A percentile compares a stretch with the other conserved stretches of the same genome.
Conservation (phyloP, 1,140 invertebrate species). For the Laupala kohalensis region DNA sequence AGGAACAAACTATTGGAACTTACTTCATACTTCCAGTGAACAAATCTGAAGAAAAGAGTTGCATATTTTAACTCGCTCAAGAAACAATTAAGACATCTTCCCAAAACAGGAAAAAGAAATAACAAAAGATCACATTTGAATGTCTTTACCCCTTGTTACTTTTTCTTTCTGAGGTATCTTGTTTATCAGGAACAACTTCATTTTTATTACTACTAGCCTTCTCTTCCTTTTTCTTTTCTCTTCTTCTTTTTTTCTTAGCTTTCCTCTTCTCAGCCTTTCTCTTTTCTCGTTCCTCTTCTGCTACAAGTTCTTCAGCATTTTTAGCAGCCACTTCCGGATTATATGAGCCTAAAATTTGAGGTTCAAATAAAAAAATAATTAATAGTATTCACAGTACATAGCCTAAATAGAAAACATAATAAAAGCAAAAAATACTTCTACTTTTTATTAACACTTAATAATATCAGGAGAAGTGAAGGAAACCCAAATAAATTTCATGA, state of each 20-base stretch:
- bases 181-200: not conserved
- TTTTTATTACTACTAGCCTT: not conserved
- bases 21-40: not conserved
- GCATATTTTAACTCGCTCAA: not conserved
- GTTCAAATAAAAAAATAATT: too few species aligned
- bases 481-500: too few species aligned
- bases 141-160: conserved; percentile 2
- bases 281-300: conserved; percentile 9
- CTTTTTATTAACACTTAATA: too few species aligned
- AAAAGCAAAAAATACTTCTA: too few species aligned
- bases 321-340: not conserved
- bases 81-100: not conserved
- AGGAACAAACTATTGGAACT: not conserved
- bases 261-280: conserved; percentile 8
- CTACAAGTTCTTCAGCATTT: conserved; percentile 8
- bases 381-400: too few species aligned
- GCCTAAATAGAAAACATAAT: too few species aligned
- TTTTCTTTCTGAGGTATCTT: not conserved
- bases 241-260: not conserved
- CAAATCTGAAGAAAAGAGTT: not conserved
- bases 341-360: too few species aligned
- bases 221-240: conserved; percentile 1
- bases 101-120: not conserved
- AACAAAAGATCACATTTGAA: not conserved
- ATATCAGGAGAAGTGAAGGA: too few species aligned